Base-by-base conservation (phyloP, 2,113 vertebrate species). In the Himantopus leucocephalus region DNA sequence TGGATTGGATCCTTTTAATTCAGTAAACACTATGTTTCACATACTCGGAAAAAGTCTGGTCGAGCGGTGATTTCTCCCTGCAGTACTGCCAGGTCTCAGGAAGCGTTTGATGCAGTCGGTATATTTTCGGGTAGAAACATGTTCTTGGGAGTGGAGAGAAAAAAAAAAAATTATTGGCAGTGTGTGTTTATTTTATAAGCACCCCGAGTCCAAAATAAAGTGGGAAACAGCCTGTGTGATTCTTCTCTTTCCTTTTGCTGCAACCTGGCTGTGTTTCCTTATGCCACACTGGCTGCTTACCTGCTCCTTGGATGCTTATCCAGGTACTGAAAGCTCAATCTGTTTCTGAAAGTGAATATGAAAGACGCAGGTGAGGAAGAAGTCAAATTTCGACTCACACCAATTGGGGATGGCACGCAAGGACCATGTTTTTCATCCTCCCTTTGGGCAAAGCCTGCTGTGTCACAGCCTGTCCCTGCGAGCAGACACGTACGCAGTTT, bases 271-370 rank as follows among this genome's bases (percentile, higher is more conserved):
- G 3, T 10, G 24, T 26, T 58, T 78, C 47, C 73, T 59, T 55
- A 18, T 1, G 8, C 60, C 3, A 4, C 7, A 27, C 55, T 22
- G 64, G 30, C 79, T 73, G 75, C 45, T 85, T 32, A 41, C 32
- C 24, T 4, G 0, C n/a, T 63, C 48, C 43, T 53, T 16, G 70
- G 74, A 35, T 0, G 5, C 63, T 84, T 21, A 10, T 20, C 72
- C 39, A 4, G 0, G 0, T 16, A 18, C 34, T 3, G 47, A 52
- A 68, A 58, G 50, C 32, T 78, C 62, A 5, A 1, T 34, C 41
- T 39, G 23, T 27, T 81, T 41, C 76, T 45, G 35, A 52, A 90
- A 87, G 70, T 1, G 6, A 41, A 16, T 5, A 29, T 0, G 0
- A 50, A 58, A 81, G 56, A 45, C 18, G 37, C 47, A 34, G 77